phyloP scores from a whole-genome alignment of 1,140 invertebrate species.

The Trialeurodes vaporariorum region DNA sequence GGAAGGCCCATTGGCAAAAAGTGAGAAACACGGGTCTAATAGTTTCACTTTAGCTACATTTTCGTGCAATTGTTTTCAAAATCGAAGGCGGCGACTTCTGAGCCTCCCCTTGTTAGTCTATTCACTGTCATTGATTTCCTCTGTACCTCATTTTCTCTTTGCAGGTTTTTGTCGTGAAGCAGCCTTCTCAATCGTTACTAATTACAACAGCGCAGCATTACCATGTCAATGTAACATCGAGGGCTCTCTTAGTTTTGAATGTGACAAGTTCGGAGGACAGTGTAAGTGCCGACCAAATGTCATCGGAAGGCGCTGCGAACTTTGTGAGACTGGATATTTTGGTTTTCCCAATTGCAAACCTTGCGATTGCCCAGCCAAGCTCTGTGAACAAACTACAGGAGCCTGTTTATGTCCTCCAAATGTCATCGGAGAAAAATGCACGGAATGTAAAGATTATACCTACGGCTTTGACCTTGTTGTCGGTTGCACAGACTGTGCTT shows the following conservation, averaged over 20 bases:
- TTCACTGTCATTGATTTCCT: background rate
- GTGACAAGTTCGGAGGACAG: slow-evolving; percentile 87
- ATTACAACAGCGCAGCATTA: slow-evolving; percentile 87
- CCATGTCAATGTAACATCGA: slow-evolving; percentile 80
- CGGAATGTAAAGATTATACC: slow-evolving; percentile 74
- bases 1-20: too few species aligned
- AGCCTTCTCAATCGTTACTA: slow-evolving; percentile 85
- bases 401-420: slow-evolving; percentile 70
- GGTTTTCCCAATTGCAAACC: slow-evolving; percentile 89
- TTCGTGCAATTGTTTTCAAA: too few species aligned
- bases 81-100: too few species aligned
- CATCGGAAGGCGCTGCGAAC: slow-evolving; percentile 81
- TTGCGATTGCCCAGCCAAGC: slow-evolving; percentile 74
- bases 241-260: slow-evolving; percentile 79
- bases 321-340: slow-evolving; percentile 83
- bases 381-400: slow-evolving; percentile 60
- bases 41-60: too few species aligned
- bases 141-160: slow-evolving; percentile 19
- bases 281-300: slow-evolving; percentile 88
- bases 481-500: slow-evolving; percentile 92
- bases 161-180: slow-evolving; percentile 78
- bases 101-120: too few species aligned
- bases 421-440: slow-evolving; percentile 73
- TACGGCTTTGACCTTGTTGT: slow-evolving; percentile 91
- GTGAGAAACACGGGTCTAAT: too few species aligned